Conservation (phyloP, 1,140 invertebrate species). For the Drosophila kepulauana region DNA sequence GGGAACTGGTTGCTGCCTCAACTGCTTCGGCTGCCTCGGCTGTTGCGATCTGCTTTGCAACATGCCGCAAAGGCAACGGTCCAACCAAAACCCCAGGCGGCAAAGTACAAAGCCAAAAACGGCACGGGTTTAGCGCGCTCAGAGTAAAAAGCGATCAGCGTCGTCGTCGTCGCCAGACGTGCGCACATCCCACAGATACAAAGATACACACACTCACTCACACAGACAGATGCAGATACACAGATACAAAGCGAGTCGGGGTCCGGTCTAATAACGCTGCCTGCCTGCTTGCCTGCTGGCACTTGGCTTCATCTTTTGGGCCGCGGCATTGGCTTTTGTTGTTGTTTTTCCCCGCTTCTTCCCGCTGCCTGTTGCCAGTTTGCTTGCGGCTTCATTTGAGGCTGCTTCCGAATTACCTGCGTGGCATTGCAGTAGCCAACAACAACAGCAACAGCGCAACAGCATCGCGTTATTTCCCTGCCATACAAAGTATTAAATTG, state of each 20-base stretch:
- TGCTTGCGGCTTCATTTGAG: conserved; percentile 78
- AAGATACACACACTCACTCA: conserved; percentile 44
- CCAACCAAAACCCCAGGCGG: conserved; percentile 48
- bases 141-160: conserved; percentile 80
- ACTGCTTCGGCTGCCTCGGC: neutral
- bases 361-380: conserved; percentile 38
- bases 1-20: conserved; percentile 39
- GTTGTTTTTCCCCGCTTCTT: conserved; percentile 23
- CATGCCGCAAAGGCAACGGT: conserved; percentile 70
- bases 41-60: conserved; percentile 70
- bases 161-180: conserved; percentile 63
- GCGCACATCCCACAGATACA: conserved; percentile 66
- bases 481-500: conserved; percentile 83
- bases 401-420: conserved; percentile 82
- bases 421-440: conserved; percentile 61
- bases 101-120: conserved; percentile 84
- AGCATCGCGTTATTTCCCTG: conserved; percentile 70
- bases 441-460: conserved; percentile 27
- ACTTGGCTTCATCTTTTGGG: conserved; percentile 73
- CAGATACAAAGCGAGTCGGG: conserved; percentile 14
- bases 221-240: conserved; percentile 26
- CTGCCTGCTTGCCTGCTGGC: conserved; percentile 18
- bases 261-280: conserved; percentile 72
- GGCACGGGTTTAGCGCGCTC: conserved; percentile 85
- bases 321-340: conserved; percentile 65